A percentile compares a stretch with the other conserved stretches of the same genome.
These are phyloP conservation scores for Hydropsyche betteni DNA, from an alignment of 2,888 invertebrate genomes.

Conservation along the genomic window DNA sequence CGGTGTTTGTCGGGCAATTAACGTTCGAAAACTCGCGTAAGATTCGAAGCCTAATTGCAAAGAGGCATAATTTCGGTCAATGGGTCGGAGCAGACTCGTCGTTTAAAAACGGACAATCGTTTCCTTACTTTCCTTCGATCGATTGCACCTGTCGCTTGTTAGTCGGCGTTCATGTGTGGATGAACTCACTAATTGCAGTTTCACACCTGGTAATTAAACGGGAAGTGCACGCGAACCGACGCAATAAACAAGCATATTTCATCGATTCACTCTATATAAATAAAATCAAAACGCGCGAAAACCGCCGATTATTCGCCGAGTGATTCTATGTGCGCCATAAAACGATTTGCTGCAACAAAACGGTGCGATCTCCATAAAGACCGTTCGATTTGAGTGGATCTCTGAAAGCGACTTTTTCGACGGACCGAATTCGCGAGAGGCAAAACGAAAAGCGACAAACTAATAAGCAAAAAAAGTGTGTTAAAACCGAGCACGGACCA, in stretches of 20 bases:
- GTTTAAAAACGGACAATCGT: no score
- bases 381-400: no score
- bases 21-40: background rate
- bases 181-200: slow-evolving; percentile 21
- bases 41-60: no score
- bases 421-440: no score
- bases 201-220: slow-evolving; percentile 7
- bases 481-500: background rate
- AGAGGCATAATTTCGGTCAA: no score
- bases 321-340: background rate
- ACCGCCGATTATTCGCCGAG: background rate
- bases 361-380: background rate
- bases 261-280: background rate
- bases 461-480: no score
- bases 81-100: no score
- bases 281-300: background rate
- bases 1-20: slow-evolving; percentile 15
- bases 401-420: no score
- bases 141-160: slow-evolving; percentile 19
- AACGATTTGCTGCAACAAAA: background rate
- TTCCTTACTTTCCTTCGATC: no score
- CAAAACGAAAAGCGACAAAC: no score
- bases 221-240: background rate
- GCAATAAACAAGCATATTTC: background rate
- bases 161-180: slow-evolving; percentile 15